These are phyloP conservation scores for Drosophila ambigua DNA, from an alignment of 1,140 invertebrate genomes.

Conservation along the genomic window DNA sequence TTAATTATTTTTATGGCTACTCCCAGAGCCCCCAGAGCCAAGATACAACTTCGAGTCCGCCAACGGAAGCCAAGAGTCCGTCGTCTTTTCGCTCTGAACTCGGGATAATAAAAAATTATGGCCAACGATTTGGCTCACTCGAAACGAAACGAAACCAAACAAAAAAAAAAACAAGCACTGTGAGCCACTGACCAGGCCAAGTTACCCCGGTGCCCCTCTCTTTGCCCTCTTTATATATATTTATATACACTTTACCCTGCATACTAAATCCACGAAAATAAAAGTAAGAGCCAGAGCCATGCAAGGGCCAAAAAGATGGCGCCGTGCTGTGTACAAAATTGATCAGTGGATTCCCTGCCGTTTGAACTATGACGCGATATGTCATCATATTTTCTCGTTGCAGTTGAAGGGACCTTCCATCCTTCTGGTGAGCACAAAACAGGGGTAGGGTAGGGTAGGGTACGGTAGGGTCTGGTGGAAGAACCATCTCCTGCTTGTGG, in stretches of 20 bases:
- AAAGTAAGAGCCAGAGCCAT: conserved; percentile 34
- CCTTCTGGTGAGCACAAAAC: not conserved
- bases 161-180: conserved; percentile 15
- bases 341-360: conserved; percentile 84
- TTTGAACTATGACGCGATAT: conserved; percentile 84
- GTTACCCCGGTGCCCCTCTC: not conserved
- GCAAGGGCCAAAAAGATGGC: conserved; percentile 78
- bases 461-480: not conserved
- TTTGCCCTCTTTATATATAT: conserved; percentile 1
- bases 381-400: conserved; percentile 83
- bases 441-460: conserved; percentile 13
- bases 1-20: conserved; percentile 81
- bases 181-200: conserved; percentile 65
- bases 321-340: conserved; percentile 84
- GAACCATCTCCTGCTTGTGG: conserved; percentile 16
- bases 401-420: conserved; percentile 28
- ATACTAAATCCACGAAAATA: conserved; percentile 39
- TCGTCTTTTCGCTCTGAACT: conserved; percentile 4
- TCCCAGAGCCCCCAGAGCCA: conserved; percentile 31
- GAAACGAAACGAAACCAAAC: conserved; percentile 39
- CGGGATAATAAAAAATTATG: conserved; percentile 78
- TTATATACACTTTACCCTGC: conserved; percentile 4
- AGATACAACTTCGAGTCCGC: conserved; percentile 20
- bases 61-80: conserved; percentile 67
- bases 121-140: conserved; percentile 77